These are phyloP conservation scores for Poecilia wingei DNA, from an alignment of 2,797 vertebrate species.

Conservation along the genomic window DNA sequence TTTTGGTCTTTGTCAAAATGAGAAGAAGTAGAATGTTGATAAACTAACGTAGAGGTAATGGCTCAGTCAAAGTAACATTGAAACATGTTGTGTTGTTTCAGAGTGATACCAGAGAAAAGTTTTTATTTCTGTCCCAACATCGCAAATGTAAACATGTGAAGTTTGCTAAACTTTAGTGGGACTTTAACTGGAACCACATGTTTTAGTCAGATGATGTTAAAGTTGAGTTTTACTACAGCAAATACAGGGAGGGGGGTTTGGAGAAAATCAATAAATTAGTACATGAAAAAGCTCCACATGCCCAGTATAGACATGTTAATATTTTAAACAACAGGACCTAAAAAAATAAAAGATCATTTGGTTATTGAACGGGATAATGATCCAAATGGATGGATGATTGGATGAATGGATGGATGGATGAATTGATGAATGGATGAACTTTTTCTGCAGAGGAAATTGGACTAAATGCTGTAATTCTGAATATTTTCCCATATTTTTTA, in stretches of 20 bases:
- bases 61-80: not conserved
- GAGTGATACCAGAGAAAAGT: not conserved
- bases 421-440: too few relatives aligned
- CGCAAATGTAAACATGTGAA: not conserved
- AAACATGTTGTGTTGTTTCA: not conserved
- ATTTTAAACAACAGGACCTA: not conserved
- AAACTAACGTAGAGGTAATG: not conserved
- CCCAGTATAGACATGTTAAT: not conserved
- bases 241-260: not conserved
- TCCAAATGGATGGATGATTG: not conserved
- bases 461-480: not conserved
- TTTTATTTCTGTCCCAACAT: not conserved
- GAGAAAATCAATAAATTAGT: not conserved
- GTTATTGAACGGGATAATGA: not conserved
- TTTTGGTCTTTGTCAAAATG: not conserved
- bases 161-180: not conserved
- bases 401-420: too few relatives aligned
- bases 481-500: not conserved
- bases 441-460: not conserved
- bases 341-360: not conserved
- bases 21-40: not conserved
- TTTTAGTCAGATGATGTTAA: not conserved
- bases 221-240: not conserved
- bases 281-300: not conserved
- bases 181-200: not conserved